Evolutionary conservation across 2,113 vertebrate species (phyloP), one percentile per base, ranked within the genome.

Genomic region (Propithecus coquereli): DNA sequence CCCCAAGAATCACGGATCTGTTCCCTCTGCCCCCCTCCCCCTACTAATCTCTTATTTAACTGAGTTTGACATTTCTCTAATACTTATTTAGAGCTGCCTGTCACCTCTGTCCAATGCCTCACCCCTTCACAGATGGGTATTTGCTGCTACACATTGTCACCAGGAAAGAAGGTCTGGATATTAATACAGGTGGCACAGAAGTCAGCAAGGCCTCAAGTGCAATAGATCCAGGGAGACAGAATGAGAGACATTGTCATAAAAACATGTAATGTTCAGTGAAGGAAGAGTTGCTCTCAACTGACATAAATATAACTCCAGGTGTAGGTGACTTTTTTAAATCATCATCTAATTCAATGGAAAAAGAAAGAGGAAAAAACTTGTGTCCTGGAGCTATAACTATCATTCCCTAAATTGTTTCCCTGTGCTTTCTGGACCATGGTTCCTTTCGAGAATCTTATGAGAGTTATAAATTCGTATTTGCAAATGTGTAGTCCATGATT

Each of bases 21-120:
- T 93, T 77, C 34, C 88, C 61, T 54, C 18, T n/a, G 73, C 74
- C 59, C 50, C 92, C 90, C 59, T 81, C 61, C 97, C 96, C 89
- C 80, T 79, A 63, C 95, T 97, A 93, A 97, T 97, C 94, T 95
- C 94, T 96, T 97, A 91, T 96, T 98, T 98, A 97, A 98, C 97
- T 97, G 95, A 97, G 90, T 98, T 98, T 98, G 97, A 98, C n/a
- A 17, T 92, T 86, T 91, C 79, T 97, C 71, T 98, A 98, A 98
- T 97, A 97, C 94, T 98, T 98, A 97, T 95, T 98, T 97, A 98
- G 98, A 98, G 94, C 52, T 91, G 80, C 87, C 94, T 97, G 96
- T 98, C 91, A 95, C 97, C 96, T 97, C 96, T 94, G 91, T 90
- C 98, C 98, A 98, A 63, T 96, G 97, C 94, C 93, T 97, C 95